Evolutionary conservation across 2,797 vertebrate genomes (phyloP).

Genomic region (Orientallactaga sibirica): DNA sequence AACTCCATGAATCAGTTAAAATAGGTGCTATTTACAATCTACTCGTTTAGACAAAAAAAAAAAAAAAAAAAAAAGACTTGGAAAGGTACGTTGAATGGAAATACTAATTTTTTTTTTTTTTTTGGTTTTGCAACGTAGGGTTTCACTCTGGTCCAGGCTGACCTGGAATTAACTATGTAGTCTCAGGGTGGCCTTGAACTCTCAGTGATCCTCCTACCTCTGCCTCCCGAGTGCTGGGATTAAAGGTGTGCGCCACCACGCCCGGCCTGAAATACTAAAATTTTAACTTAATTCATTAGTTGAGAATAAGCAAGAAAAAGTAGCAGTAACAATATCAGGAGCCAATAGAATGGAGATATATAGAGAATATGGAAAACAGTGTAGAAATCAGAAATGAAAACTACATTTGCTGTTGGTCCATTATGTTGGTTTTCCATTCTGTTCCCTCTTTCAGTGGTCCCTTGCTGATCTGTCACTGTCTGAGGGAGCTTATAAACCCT

Average conservation of each 20-base stretch:
- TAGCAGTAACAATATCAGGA: not conserved
- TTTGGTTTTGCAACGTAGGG: no score
- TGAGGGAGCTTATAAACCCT: constrained; percentile 48
- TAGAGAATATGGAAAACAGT: not conserved
- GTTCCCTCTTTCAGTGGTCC: not conserved
- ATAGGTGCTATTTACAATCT: no score
- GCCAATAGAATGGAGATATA: no score
- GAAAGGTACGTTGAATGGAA: not conserved
- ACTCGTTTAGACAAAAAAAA: not conserved
- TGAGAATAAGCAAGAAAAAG: not conserved
- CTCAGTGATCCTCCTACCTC: no score
- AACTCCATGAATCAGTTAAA: not conserved
- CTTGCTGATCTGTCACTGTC: constrained; percentile 57
- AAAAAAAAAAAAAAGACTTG: not conserved
- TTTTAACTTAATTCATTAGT: not conserved
- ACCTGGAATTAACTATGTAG: no score
- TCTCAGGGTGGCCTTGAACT: no score
- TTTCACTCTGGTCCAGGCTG: no score
- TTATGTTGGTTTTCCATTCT: not conserved
- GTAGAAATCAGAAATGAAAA: no score
- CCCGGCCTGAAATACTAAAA: not conserved
- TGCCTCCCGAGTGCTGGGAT: no score
- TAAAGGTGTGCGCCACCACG: no score
- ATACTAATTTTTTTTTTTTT: no score
- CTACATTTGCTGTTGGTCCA: not conserved